Conservation (phyloP, 2,797 vertebrate genomes). For the Epinephelus malabaricus region DNA sequence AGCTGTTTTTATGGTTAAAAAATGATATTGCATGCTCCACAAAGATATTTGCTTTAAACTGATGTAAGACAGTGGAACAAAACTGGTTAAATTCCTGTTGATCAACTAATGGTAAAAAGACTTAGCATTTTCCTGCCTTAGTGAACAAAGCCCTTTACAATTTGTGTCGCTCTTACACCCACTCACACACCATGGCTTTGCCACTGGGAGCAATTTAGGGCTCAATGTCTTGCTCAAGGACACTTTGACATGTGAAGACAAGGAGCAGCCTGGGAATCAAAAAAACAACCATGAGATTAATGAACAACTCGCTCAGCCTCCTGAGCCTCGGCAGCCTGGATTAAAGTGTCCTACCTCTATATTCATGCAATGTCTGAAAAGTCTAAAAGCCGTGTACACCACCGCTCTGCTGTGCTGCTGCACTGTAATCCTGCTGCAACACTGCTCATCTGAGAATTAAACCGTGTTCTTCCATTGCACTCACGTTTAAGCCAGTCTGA, state of each 20-base stretch:
- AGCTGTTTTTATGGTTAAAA: background rate
- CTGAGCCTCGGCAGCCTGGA: slow-evolving; percentile 2
- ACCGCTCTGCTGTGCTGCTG: background rate
- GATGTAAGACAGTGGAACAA: no score
- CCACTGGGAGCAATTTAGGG: background rate
- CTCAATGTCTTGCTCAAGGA: slow-evolving; percentile 13
- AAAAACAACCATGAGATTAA: background rate
- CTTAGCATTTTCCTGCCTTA: background rate
- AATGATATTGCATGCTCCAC: background rate
- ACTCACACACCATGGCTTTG: background rate
- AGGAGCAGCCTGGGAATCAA: background rate
- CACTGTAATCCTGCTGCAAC: slow-evolving; percentile 3
- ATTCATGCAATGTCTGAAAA: slow-evolving; percentile 1
- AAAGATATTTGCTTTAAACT: background rate
- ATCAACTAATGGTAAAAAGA: no score
- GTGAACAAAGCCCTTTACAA: background rate
- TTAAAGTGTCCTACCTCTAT: background rate
- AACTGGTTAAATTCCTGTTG: no score
- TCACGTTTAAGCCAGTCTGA: slow-evolving; percentile 10
- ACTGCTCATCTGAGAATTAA: background rate
- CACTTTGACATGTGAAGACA: background rate
- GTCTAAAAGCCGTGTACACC: background rate
- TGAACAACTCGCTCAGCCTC: background rate
- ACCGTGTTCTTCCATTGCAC: background rate
- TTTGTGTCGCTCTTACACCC: no score